Percentiles rank a stretch among this genome's conserved stretches.
Evolutionary conservation across 2,797 vertebrate species (phyloP).

Genomic region (Lepus oiostolus): DNA sequence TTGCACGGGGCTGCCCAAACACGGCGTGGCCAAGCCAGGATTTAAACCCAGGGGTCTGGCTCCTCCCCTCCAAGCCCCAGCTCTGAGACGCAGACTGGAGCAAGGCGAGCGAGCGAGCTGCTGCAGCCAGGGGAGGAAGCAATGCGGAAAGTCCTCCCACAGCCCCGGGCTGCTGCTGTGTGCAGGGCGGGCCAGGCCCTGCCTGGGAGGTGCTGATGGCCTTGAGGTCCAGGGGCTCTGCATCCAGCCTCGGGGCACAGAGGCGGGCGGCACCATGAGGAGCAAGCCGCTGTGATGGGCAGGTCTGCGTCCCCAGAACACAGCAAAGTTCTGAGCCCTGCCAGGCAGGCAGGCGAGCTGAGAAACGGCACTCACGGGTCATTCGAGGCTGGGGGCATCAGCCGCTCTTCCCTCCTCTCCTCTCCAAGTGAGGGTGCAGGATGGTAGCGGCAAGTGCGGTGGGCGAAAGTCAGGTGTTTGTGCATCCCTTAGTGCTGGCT

Average conservation of each 20-base stretch:
- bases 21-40: neutral
- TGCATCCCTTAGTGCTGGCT: fast-evolving
- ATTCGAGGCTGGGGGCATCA: neutral
- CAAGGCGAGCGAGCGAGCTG: neutral
- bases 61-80: neutral
- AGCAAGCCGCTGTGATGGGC: neutral
- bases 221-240: fast-evolving
- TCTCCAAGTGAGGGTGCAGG: neutral
- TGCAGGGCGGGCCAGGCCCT: neutral
- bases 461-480: fast-evolving
- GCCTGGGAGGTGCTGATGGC: neutral
- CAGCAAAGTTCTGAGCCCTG: neutral
- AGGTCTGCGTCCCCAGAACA: too few relatives aligned
- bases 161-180: neutral
- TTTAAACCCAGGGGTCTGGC: neutral
- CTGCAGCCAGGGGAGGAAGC: neutral
- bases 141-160: too few relatives aligned
- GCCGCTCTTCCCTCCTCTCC: neutral
- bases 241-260: neutral
- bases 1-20: neutral
- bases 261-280: fast-evolving
- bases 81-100: neutral
- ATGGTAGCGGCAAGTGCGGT: neutral
- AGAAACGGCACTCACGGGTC: neutral
- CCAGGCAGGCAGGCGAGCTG: neutral